Evolutionary conservation across 2,888 invertebrate species (phyloP), one percentile per base, ranked within the genome.

Genomic region (Cylindroiulus punctatus): DNA sequence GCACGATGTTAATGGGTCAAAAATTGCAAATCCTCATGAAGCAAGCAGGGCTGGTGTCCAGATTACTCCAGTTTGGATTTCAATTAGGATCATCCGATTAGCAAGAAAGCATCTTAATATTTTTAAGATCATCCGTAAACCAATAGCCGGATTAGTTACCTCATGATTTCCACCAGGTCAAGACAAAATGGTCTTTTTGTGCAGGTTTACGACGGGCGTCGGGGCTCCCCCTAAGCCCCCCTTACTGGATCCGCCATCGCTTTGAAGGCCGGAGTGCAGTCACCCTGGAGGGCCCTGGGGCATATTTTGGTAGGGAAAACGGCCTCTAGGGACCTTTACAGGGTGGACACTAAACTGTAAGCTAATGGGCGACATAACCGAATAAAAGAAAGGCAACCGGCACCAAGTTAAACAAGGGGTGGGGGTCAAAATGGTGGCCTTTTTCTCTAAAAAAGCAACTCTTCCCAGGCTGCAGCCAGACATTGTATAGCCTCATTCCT

Each of bases 361-460:
- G 76, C 76, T 76, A 76, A 76, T 76, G 76, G 76, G 76, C 76
- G 76, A 76, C 76, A 76, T 76, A 76, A 76, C 76, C 76, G 76
- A 76, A 76, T 76, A 76, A 76, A 76, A 30, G 76, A 76, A 76
- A 76, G 30, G 76, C 14, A 76, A 14, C 76, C 26, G 76, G 30
- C 76, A 76, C 26, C 12, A 30, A 26, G 76, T 76, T 76, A 76
- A 76, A 76, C 76, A 76, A 76, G 76, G 76, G 30, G 76, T 26
- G 76, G 30, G 76, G 30, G 76, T 14, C 30, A 26, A 76, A 76
- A 76, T 76, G 76, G 30, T 76, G 76, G 76, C 76, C 76, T 14
- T 76, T 76, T 76, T 76, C 30, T 30, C 30, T 10, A 76, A 76
- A 76, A 76, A 76, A 76, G 76, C 76, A 76, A 76, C 76, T 76